A percentile compares a stretch with the other conserved stretches of the same genome.
phyloP scores from a whole-genome alignment of 2,888 invertebrate species.

The Dolomedes plantarius region DNA sequence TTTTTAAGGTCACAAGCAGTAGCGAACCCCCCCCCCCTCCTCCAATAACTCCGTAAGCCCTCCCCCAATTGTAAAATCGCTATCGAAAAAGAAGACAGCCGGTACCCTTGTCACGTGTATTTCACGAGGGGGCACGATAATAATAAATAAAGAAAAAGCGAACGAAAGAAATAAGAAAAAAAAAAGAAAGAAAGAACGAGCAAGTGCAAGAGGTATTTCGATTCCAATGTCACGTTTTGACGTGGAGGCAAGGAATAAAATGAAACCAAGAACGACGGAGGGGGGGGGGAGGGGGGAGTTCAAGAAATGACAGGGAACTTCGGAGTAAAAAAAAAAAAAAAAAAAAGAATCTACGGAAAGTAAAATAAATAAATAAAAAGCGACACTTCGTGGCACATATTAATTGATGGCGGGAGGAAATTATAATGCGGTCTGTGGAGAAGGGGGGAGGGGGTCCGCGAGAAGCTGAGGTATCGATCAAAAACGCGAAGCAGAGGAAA shows the following conservation, averaged over 20 bases:
- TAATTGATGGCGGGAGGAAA: constrained; percentile 70
- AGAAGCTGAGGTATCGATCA: constrained; percentile 65
- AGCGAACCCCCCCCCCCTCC: constrained; percentile 18
- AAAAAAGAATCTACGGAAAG: not conserved
- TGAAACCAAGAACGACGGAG: not conserved
- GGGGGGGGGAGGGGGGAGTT: constrained; percentile 3
- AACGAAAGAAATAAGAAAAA: not conserved
- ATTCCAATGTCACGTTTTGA: constrained; percentile 66
- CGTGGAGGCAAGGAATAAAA: constrained; percentile 31
- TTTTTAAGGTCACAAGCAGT: constrained; percentile 62
- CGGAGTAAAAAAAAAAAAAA: constrained; percentile 16
- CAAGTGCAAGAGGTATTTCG: constrained; percentile 35
- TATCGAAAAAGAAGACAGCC: constrained; percentile 33
- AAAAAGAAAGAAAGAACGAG: not conserved
- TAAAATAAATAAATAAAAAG: constrained; percentile 49
- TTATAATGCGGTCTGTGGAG: constrained; percentile 72
- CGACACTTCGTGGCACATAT: constrained; percentile 71
- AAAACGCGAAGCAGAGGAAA: constrained; percentile 37
- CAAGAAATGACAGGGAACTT: constrained; percentile 55
- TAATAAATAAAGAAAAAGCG: constrained; percentile 32
- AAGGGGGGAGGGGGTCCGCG: constrained; percentile 29
- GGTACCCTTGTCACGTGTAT: constrained; percentile 53
- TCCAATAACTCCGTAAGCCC: not conserved
- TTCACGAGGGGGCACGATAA: constrained; percentile 17
- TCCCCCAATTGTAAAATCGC: constrained; percentile 62